These are phyloP conservation scores for Notothenia rossii DNA, from an alignment of 2,113 vertebrate genomes.

Conservation along the genomic window DNA sequence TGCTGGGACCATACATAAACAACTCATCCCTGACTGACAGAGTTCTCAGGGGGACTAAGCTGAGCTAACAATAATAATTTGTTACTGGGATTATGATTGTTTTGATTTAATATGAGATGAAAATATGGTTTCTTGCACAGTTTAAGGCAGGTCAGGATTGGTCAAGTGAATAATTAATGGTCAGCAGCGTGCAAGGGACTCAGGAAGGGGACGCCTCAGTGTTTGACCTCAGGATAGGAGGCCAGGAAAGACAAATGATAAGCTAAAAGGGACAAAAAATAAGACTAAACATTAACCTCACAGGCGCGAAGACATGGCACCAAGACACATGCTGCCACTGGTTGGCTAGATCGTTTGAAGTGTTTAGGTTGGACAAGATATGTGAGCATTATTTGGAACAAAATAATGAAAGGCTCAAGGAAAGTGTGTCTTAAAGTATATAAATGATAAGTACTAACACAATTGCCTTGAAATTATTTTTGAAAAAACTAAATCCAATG, in stretches of 20 bases:
- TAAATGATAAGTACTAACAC: neutral
- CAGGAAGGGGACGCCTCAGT: conserved; percentile 50
- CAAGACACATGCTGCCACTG: neutral
- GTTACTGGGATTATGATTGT: conserved; percentile 2
- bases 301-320: conserved; percentile 9
- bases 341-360: neutral
- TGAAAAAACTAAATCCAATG: neutral
- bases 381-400: neutral
- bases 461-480: neutral
- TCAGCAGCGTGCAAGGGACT: conserved; percentile 2
- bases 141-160: neutral
- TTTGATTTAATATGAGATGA: conserved; percentile 15
- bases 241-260: conserved; percentile 56
- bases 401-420: neutral
- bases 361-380: neutral
- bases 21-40: conserved; percentile 43
- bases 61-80: conserved; percentile 5
- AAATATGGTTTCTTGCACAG: conserved; percentile 4
- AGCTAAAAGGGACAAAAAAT: conserved; percentile 39
- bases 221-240: conserved; percentile 59
- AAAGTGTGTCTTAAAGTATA: neutral
- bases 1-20: conserved; percentile 36
- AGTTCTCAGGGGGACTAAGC: neutral
- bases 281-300: conserved; percentile 44
- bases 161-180: conserved; percentile 13